Conservation (phyloP, 2,113 vertebrate species). For the Progne subis region DNA sequence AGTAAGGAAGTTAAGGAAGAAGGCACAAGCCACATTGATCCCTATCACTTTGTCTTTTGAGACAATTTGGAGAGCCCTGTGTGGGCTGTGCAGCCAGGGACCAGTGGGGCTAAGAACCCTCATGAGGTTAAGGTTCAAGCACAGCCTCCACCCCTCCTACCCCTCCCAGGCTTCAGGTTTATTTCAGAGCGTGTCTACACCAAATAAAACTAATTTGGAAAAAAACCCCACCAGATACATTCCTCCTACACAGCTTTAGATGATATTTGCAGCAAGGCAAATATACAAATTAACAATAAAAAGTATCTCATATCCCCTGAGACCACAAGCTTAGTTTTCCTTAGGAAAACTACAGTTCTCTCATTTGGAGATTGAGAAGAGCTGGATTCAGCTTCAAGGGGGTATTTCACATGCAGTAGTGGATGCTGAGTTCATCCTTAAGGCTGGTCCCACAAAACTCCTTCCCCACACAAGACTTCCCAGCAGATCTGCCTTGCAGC, state of each 20-base stretch:
- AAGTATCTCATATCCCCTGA: neutral
- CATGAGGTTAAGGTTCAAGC: neutral
- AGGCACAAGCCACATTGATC: neutral
- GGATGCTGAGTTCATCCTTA: neutral
- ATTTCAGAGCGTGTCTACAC: neutral
- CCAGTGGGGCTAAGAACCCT: neutral
- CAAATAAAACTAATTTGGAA: neutral
- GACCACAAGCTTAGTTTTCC: neutral
- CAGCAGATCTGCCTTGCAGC: neutral
- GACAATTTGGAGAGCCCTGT: neutral
- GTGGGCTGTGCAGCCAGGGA: neutral
- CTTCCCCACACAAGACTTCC: neutral
- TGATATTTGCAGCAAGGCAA: neutral
- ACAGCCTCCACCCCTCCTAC: neutral
- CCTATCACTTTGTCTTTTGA: neutral
- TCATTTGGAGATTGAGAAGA: neutral
- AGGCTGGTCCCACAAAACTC: neutral
- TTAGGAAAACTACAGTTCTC: neutral
- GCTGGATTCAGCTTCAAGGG: neutral
- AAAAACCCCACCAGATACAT: neutral
- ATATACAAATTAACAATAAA: conserved; percentile 2
- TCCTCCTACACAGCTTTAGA: neutral
- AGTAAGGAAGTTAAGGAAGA: neutral
- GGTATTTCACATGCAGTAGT: neutral
- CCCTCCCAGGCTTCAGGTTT: neutral